These are phyloP conservation scores for Eolophus roseicapilla DNA, from an alignment of 2,113 vertebrate species.

Conservation along the genomic window DNA sequence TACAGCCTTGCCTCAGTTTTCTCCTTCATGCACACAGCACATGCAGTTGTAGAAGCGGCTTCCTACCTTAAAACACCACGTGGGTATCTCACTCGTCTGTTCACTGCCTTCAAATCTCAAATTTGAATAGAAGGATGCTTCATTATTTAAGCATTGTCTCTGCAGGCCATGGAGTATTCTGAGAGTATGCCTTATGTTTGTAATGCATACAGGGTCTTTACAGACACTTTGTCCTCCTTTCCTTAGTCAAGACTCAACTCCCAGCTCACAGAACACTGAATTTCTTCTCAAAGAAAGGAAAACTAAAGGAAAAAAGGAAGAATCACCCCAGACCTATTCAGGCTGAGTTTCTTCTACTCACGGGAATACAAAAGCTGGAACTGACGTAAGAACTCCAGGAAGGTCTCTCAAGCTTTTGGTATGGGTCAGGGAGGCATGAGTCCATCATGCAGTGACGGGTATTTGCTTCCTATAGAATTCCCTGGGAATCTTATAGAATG, in stretches of 20 bases:
- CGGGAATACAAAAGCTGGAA: not conserved
- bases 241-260: not conserved
- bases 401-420: not conserved
- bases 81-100: not conserved
- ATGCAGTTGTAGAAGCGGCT: slow-evolving; percentile 48
- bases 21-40: slow-evolving; percentile 71
- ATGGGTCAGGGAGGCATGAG: not conserved
- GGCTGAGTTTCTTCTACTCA: not conserved
- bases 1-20: slow-evolving; percentile 55
- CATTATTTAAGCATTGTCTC: not conserved
- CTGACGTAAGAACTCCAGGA: not conserved
- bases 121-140: slow-evolving; percentile 15
- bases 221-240: not conserved
- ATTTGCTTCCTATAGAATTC: not conserved
- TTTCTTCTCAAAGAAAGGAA: not conserved
- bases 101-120: not conserved
- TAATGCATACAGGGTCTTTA: not conserved
- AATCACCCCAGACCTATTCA: not conserved
- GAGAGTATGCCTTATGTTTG: not conserved
- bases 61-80: slow-evolving; percentile 11
- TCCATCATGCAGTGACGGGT: not conserved
- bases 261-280: not conserved
- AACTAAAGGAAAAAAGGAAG: not conserved
- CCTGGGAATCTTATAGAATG: not conserved
- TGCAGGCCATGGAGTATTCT: not conserved